Evolutionary conservation across 2,888 invertebrate species (phyloP).

Genomic region (Ellobium chinense): DNA sequence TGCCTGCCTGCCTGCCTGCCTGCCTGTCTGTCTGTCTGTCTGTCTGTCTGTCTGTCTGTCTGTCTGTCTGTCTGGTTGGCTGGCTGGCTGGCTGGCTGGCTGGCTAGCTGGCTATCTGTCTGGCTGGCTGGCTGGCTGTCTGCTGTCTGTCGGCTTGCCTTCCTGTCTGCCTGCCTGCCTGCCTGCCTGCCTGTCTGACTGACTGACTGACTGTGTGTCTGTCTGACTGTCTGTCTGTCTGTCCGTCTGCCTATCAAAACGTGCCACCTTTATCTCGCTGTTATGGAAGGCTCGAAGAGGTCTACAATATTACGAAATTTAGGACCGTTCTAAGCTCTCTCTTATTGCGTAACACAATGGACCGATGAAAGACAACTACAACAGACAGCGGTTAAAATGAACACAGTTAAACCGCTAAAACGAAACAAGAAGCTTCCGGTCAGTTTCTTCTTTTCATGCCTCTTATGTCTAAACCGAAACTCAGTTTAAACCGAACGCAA

Average conservation of each 20-base stretch:
- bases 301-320: too few relatives aligned
- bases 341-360: too few relatives aligned
- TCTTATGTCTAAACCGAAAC: too few relatives aligned
- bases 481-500: too few relatives aligned
- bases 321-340: too few relatives aligned
- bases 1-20: conserved; percentile 1
- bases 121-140: not conserved
- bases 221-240: conserved; percentile 3
- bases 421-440: too few relatives aligned
- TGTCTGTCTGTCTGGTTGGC: not conserved
- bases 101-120: not conserved
- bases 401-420: too few relatives aligned
- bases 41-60: conserved; percentile 17
- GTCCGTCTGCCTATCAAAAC: not conserved
- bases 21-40: conserved; percentile 15
- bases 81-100: not conserved
- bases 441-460: too few relatives aligned
- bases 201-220: conserved; percentile 11
- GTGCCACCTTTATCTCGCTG: too few relatives aligned
- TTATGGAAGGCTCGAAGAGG: too few relatives aligned
- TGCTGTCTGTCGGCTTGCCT: not conserved
- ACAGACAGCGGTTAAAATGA: too few relatives aligned
- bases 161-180: not conserved
- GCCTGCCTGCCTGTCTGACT: not conserved
- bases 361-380: too few relatives aligned